Evolutionary conservation across 2,888 invertebrate genomes (phyloP).

Genomic region (Nasonia oneida): DNA sequence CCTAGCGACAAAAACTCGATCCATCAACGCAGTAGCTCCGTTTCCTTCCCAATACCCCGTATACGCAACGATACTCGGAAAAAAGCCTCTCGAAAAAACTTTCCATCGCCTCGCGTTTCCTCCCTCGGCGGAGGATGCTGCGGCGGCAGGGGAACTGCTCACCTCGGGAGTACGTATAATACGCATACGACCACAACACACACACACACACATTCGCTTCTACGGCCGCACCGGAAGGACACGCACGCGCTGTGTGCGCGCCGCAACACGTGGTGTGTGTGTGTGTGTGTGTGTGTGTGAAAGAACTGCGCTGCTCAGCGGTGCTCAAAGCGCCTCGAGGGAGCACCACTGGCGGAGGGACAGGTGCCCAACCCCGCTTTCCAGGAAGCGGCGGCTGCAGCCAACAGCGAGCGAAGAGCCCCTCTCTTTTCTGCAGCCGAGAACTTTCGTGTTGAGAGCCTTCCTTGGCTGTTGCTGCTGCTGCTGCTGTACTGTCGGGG

Average conservation of each 20-base stretch:
- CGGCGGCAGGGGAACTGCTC: neutral
- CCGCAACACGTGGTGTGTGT: constrained; percentile 64
- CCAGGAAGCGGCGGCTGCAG: constrained; percentile 72
- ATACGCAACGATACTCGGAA: neutral
- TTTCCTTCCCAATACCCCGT: neutral
- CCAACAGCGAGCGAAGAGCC: constrained; percentile 56
- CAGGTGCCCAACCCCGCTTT: constrained; percentile 78
- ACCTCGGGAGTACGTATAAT: neutral
- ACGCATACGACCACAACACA: neutral
- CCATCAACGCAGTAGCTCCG: neutral
- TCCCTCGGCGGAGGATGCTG: constrained; percentile 26
- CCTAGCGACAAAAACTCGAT: neutral
- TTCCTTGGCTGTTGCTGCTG: neutral
- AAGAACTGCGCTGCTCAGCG: constrained; percentile 62
- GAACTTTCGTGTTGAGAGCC: constrained; percentile 12
- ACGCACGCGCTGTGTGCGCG: constrained; percentile 22
- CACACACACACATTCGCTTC: neutral
- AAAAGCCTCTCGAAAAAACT: neutral
- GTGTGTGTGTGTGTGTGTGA: constrained; percentile 63
- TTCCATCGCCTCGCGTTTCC: constrained; percentile 24
- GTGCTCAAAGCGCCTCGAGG: constrained; percentile 63
- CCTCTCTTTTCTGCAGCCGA: constrained; percentile 12
- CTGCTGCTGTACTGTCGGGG: neutral
- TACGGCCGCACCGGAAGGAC: constrained; percentile 42
- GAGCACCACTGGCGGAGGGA: constrained; percentile 74